Conservation (phyloP, 2,113 vertebrate species). For the Amia ocellicauda region DNA sequence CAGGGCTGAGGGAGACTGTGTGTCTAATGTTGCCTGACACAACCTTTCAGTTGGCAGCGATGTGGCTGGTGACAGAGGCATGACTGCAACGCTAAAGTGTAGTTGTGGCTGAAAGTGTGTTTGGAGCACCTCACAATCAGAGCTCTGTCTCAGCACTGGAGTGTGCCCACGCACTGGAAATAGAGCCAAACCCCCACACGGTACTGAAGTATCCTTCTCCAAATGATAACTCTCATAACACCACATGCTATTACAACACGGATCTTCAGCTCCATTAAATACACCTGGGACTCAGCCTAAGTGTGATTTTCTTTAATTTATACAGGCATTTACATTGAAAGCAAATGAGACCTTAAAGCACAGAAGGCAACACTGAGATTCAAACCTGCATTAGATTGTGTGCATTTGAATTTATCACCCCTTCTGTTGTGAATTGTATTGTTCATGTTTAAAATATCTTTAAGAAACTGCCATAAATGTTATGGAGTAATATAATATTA, state of each 20-base stretch:
- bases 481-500: neutral
- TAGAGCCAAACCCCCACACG: neutral
- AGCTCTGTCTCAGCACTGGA: neutral
- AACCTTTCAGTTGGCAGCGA: too few relatives aligned
- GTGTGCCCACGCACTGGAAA: neutral
- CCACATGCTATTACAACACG: slow-evolving; percentile 57
- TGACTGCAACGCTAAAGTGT: too few relatives aligned
- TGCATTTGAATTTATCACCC: slow-evolving; percentile 3
- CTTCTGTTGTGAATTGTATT: neutral
- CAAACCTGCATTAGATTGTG: neutral
- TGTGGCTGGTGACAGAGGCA: too few relatives aligned
- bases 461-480: neutral
- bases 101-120: too few relatives aligned
- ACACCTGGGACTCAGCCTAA: slow-evolving; percentile 48
- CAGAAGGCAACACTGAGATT: neutral
- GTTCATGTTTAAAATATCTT: neutral
- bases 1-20: too few relatives aligned
- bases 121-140: neutral
- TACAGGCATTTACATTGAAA: slow-evolving; percentile 18
- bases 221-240: slow-evolving; percentile 55
- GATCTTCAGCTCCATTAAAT: slow-evolving; percentile 56
- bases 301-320: slow-evolving; percentile 16
- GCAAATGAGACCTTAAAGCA: neutral
- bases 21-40: too few relatives aligned
- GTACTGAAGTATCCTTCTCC: slow-evolving; percentile 34